Evolutionary conservation across 2,888 invertebrate genomes (phyloP).

Genomic region (Clepsis dumicolana): DNA sequence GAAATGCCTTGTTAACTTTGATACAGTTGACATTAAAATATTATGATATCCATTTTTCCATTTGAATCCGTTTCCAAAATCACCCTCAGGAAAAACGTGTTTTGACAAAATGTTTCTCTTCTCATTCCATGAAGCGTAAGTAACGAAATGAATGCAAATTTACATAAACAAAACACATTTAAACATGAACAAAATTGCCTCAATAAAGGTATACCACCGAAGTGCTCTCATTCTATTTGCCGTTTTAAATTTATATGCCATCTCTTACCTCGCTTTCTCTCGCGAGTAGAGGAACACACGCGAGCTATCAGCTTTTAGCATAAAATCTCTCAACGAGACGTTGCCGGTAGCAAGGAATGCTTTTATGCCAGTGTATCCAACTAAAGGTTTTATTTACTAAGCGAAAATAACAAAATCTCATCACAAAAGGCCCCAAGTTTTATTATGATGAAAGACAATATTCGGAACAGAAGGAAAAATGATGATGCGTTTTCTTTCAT

Average conservation of each 20-base stretch:
- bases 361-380: constrained; percentile 35
- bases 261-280: constrained; percentile 36
- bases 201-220: constrained; percentile 36
- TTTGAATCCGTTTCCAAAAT: neutral
- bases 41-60: neutral
- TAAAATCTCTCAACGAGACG: constrained; percentile 35
- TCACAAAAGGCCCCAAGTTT: constrained; percentile 14
- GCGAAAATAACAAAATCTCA: constrained; percentile 26
- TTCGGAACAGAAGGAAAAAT: constrained; percentile 14
- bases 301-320: constrained; percentile 39
- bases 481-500: constrained; percentile 23
- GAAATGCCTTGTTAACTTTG: no score
- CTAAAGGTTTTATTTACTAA: constrained; percentile 39
- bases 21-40: no score
- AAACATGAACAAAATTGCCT: constrained; percentile 38
- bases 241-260: constrained; percentile 43
- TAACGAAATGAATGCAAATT: constrained; percentile 19
- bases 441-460: constrained; percentile 32
- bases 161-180: constrained; percentile 28
- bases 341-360: constrained; percentile 30
- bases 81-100: neutral
- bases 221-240: constrained; percentile 40
- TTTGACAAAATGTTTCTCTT: neutral
- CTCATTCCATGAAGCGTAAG: neutral
- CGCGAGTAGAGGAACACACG: constrained; percentile 30